Conservation (phyloP, 2,113 vertebrate genomes). For the Python bivittatus region DNA sequence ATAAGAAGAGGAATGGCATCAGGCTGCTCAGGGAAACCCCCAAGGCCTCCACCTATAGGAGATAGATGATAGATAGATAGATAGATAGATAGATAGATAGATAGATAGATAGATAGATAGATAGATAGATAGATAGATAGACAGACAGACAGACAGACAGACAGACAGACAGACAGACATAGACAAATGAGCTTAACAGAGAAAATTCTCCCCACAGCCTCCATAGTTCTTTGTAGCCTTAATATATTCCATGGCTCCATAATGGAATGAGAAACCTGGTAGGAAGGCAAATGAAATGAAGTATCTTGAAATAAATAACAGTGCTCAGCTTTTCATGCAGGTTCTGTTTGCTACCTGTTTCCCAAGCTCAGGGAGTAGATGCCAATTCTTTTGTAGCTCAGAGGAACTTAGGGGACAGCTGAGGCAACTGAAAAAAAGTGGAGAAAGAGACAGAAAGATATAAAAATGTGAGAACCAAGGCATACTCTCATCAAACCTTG, state of each 20-base stretch:
- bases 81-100: no score
- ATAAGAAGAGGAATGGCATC: not conserved
- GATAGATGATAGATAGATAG: no score
- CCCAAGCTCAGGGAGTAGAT: not conserved
- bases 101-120: no score
- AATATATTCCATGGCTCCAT: no score
- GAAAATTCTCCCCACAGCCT: not conserved
- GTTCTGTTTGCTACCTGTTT: not conserved
- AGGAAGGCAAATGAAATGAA: not conserved
- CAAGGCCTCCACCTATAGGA: not conserved
- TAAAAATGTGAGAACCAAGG: not conserved
- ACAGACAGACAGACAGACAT: not conserved
- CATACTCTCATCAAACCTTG: not conserved
- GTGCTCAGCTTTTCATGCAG: not conserved
- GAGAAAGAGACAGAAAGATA: not conserved
- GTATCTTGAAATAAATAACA: not conserved
- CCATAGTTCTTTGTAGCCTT: no score
- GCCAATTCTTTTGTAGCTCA: not conserved
- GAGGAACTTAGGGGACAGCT: no score
- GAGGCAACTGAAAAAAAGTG: not conserved
- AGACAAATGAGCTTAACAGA: not conserved
- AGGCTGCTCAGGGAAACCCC: not conserved
- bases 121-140: no score
- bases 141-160: no score
- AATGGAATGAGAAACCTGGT: not conserved